Base-by-base conservation (phyloP, 2,113 vertebrate genomes). In the Panthera tigris region DNA sequence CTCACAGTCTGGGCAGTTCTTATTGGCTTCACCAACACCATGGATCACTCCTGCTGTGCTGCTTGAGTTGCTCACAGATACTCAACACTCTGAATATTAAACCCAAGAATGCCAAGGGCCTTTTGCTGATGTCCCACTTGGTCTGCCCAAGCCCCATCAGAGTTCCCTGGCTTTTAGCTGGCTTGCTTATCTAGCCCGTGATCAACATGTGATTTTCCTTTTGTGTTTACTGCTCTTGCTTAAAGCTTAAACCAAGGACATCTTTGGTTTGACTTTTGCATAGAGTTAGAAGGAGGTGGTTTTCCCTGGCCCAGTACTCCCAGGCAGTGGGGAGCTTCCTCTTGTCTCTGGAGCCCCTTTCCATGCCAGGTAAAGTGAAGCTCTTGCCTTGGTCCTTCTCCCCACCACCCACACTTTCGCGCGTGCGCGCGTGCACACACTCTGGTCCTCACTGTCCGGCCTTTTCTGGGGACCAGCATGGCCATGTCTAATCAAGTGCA, bases 371-470 rank as follows among this genome's bases (percentile, higher is more conserved):
- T 33, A n/a, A 31, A n/a, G 31, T 31, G 50, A 93, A 23, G 50
- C 48, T 39, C 19, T 65, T 80, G 15, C 90, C 50, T 61, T 36
- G 31, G 29, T 27, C 87, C 7, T 65, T 15, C 12, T 36, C 7
- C 5, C 29, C 45, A 31, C 61, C 15, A 27, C 31, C 11, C 19
- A 36, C 31, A 55, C 41, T 2, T 41, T 21, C 1, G 45, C 45
- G 7, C 1, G 7, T 9, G 45, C 41, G 41, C 5, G 7, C 41
- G 41, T 7, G 7, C n/a, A 48, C 63, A 31, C 7, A 2, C 1
- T 7, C 21, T 29, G 7, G 14, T 55, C 48, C 89, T 91, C 2
- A 0, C 25, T 57, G 29, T 45, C 52, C 1, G 2, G 4, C 15
- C 16, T n/a, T 65, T 84, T 31, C 65, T 41, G 25, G 65, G 61